Base-by-base conservation (phyloP, 2,113 vertebrate genomes). In the Ranitomeya variabilis region DNA sequence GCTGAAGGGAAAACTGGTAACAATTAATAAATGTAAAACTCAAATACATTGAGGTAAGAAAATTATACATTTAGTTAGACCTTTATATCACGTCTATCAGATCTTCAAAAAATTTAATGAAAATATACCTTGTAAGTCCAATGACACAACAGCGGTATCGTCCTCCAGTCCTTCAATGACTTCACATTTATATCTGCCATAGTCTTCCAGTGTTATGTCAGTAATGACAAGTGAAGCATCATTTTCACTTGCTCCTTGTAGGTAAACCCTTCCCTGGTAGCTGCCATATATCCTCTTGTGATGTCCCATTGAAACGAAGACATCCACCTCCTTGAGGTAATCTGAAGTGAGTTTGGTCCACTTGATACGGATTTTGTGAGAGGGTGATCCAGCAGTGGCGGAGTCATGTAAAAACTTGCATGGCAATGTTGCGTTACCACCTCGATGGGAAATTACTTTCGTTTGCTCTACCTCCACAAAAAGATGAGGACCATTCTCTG, bases 331-430 rank as follows among this genome's bases (percentile, higher is more conserved):
- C 90, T 94, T 92, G 89, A 95, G 92, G 91, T 95, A 95, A 92
- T 97, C 95, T 16, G 95, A 94, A 52, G 94, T 96, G 83, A 97
- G 91, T 92, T 98, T 99, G 94, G 94, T 97, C 98, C 98, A 99
- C 93, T 97, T 97, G 89, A 98, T 92, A 23, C 97, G 95, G 80
- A 96, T 94, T 87, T 94, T 96, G 90, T 96, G 95, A 4, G 90
- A 62, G 76, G 71, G 88, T 83, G 91, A 94, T 91, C 94, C 95
- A 86, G 91, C 85, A 1, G 80, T 7, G 59, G 91, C 91, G 31
- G 95, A 94, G 80, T 92, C 91, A 23, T 92, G 92, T 31, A 90
- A 88, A 90, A 97, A 95, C 76, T 89, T 95, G 92, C 98, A 99
- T 0, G 97, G 97, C 92, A 99, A 93, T 85, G 96, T 98, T 69